Percentiles rank a stretch among this genome's conserved stretches.
These are phyloP conservation scores for Eupithecia vulgata DNA, from an alignment of 2,888 invertebrate species.

Conservation along the genomic window DNA sequence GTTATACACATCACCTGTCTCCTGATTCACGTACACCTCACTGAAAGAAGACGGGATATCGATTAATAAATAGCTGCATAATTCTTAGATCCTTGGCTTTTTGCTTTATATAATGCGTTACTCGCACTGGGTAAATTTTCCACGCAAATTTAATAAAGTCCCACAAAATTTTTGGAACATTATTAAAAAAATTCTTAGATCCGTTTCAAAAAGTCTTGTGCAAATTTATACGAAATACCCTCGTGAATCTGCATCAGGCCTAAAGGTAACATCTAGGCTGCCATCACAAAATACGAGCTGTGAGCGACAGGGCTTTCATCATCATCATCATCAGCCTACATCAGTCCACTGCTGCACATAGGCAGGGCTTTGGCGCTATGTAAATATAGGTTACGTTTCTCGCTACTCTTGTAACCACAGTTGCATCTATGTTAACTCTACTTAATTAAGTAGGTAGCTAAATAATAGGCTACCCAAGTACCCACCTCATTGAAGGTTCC, in stretches of 20 bases:
- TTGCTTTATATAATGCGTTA: no score
- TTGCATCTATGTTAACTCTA: neutral
- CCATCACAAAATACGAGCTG: neutral
- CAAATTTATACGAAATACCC: neutral
- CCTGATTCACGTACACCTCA: constrained; percentile 85
- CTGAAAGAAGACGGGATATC: constrained; percentile 49
- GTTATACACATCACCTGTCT: constrained; percentile 84
- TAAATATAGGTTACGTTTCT: neutral
- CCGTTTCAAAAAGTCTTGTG: no score
- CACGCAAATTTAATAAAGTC: no score
- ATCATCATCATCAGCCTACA: no score
- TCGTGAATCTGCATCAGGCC: neutral
- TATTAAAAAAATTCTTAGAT: neutral
- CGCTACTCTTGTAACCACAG: neutral
- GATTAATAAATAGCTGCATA: neutral
- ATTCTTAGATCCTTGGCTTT: no score
- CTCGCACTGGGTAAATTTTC: no score
- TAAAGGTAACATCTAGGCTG: neutral
- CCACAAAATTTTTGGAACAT: no score
- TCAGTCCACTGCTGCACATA: no score
- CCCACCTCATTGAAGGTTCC: constrained; percentile 84
- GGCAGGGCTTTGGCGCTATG: neutral
- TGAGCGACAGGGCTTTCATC: neutral
- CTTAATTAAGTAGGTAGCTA: neutral
- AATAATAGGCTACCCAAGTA: neutral